Conservation (phyloP, 2,888 invertebrate species). For the Eudasyphora cyanicolor region DNA sequence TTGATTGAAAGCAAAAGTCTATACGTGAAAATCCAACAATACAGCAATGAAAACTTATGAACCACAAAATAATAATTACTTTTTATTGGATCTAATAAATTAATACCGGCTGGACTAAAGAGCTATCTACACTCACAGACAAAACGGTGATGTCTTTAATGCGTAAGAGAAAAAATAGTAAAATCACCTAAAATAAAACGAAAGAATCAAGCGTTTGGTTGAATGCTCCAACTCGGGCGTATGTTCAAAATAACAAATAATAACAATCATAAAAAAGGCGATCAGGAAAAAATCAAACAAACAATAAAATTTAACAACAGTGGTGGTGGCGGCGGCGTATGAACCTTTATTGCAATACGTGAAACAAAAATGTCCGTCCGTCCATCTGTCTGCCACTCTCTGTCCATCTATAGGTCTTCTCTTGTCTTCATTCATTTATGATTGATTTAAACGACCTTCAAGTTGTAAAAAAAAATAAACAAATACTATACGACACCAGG, state of each 20-base stretch:
- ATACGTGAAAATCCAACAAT: slow-evolving; percentile 20
- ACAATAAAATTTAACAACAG: slow-evolving; percentile 16
- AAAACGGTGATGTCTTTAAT: neutral
- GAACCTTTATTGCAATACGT: slow-evolving; percentile 27
- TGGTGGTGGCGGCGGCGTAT: neutral
- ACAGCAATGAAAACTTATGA: slow-evolving; percentile 30
- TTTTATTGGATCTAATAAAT: slow-evolving; percentile 55
- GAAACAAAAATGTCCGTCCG: slow-evolving; percentile 2
- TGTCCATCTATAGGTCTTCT: slow-evolving; percentile 14
- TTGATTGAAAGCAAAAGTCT: slow-evolving; percentile 28
- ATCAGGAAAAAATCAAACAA: neutral
- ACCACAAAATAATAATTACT: slow-evolving; percentile 57
- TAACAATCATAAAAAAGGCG: slow-evolving; percentile 48
- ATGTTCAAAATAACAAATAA: slow-evolving; percentile 52
- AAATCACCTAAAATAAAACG: neutral
- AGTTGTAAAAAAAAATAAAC: slow-evolving; percentile 57
- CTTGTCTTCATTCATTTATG: slow-evolving; percentile 16
- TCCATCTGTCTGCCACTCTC: neutral
- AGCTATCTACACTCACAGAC: slow-evolving; percentile 5
- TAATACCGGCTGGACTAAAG: neutral
- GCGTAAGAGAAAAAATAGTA: neutral
- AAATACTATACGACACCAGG: slow-evolving; percentile 19
- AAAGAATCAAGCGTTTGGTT: neutral
- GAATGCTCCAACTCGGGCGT: slow-evolving; percentile 24
- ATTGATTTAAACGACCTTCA: slow-evolving; percentile 64